Evolutionary conservation across 2,888 invertebrate genomes (phyloP).

Genomic region (Acronicta psi): DNA sequence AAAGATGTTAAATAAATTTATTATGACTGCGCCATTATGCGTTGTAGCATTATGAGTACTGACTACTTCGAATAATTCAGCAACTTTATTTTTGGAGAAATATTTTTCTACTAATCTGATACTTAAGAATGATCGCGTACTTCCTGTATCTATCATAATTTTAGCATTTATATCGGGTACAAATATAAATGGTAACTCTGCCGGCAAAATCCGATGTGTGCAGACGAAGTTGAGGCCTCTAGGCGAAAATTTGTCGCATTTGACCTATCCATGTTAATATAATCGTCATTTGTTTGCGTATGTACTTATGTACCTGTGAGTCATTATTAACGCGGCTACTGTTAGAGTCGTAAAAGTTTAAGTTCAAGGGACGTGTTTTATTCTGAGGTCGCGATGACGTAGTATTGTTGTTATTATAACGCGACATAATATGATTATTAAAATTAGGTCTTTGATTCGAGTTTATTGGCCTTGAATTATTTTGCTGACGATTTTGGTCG

Average conservation of each 20-base stretch:
- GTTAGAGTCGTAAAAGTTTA: not conserved
- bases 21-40: constrained; percentile 3
- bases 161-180: not conserved
- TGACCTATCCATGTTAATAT: not conserved
- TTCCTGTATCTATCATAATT: constrained; percentile 1
- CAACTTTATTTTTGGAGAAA: not conserved
- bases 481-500: too few species aligned
- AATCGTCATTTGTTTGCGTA: not conserved
- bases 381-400: too few species aligned
- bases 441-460: not conserved
- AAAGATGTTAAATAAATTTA: not conserved
- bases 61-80: not conserved
- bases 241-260: not conserved
- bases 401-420: too few species aligned
- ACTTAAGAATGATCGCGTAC: not conserved
- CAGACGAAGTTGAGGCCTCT: constrained; percentile 3
- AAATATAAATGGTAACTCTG: not conserved
- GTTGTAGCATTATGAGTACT: not conserved
- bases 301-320: not conserved
- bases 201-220: not conserved
- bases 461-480: too few species aligned
- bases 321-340: not conserved
- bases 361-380: too few species aligned
- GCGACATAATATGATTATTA: not conserved
- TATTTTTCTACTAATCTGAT: not conserved